Evolutionary conservation across 2,888 invertebrate species (phyloP).

Genomic region (Nephrotoma flavescens): DNA sequence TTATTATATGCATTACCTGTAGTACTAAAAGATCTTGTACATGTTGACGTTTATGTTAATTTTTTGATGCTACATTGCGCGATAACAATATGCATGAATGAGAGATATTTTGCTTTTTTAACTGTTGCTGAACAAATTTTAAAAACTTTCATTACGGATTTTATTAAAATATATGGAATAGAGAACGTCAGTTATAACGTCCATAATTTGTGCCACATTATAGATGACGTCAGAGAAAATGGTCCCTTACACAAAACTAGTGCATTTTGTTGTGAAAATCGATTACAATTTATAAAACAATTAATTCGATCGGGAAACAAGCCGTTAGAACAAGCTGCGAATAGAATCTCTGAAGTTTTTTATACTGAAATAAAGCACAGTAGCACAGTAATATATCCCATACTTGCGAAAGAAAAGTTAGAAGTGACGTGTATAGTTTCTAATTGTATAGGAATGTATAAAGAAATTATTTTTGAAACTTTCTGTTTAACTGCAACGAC

Average conservation of each 20-base stretch:
- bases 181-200: constrained; percentile 13
- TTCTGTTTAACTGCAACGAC: background rate
- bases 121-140: constrained; percentile 12
- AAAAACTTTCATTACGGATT: constrained; percentile 12
- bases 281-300: too few species aligned
- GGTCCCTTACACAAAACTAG: too few species aligned
- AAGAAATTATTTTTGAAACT: constrained; percentile 9
- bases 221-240: constrained; percentile 12
- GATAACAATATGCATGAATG: constrained; percentile 15
- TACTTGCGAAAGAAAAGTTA: background rate
- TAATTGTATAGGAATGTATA: background rate
- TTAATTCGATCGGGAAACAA: constrained; percentile 13
- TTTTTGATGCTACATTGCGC: constrained; percentile 15
- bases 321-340: constrained; percentile 12
- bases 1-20: constrained; percentile 10
- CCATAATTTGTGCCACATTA: constrained; percentile 13
- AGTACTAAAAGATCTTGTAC: constrained; percentile 11
- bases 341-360: constrained; percentile 8
- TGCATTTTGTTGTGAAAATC: too few species aligned
- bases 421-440: background rate
- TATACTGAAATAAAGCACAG: background rate
- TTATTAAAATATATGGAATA: constrained; percentile 11
- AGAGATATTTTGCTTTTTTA: constrained; percentile 9
- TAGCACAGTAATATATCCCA: background rate
- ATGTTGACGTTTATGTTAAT: constrained; percentile 10